Conservation (phyloP, 2,113 vertebrate genomes). For the Eptesicus fuscus region DNA sequence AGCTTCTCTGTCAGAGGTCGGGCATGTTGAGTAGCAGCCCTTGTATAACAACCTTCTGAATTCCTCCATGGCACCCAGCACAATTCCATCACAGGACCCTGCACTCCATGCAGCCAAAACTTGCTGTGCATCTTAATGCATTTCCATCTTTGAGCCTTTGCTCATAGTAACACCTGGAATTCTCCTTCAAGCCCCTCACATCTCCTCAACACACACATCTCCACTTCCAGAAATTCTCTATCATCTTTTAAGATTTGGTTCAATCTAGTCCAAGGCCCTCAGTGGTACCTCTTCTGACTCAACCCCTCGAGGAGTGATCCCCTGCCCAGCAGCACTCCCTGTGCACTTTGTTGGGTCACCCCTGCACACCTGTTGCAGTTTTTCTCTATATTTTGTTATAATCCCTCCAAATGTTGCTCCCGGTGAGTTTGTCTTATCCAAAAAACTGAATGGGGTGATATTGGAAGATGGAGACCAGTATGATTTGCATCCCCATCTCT, state of each 20-base stretch:
- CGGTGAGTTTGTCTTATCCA: not conserved
- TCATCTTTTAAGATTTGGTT: not conserved
- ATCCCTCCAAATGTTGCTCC: not conserved
- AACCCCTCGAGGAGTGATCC: not conserved
- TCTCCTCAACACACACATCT: not conserved
- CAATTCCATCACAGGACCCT: fast-evolving
- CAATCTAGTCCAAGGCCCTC: not conserved
- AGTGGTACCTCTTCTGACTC: not conserved
- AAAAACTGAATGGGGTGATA: not conserved
- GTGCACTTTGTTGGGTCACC: not conserved
- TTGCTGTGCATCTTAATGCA: not conserved
- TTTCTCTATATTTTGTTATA: not conserved
- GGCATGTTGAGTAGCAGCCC: fast-evolving
- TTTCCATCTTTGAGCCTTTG: not conserved
- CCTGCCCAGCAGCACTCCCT: fast-evolving
- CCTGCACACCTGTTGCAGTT: not conserved
- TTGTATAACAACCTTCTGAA: fast-evolving
- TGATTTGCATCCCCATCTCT: not conserved
- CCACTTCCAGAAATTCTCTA: not conserved
- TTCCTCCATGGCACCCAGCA: fast-evolving
- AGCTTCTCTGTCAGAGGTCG: not conserved
- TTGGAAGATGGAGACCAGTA: not conserved
- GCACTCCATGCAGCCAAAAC: fast-evolving
- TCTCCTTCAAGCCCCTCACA: fast-evolving
- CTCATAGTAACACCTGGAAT: not conserved